Evolutionary conservation across 2,797 vertebrate genomes (phyloP).

Genomic region (Mallotus villosus): DNA sequence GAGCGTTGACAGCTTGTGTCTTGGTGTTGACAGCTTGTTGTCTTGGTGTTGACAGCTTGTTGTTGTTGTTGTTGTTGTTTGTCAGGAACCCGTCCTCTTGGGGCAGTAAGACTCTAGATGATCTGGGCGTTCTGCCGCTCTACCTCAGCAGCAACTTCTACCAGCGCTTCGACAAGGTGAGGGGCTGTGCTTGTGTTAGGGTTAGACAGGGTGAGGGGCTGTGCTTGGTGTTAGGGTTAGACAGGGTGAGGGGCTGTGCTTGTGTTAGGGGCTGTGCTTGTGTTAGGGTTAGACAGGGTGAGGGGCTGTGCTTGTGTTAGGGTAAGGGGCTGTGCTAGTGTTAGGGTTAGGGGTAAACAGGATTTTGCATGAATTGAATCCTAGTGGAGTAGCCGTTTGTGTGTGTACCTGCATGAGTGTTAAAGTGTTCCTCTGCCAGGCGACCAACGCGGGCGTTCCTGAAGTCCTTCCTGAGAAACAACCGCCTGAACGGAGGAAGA

Average conservation of each 20-base stretch:
- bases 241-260: slow-evolving; percentile 63
- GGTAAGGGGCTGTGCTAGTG: too few species aligned
- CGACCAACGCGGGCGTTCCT: slow-evolving; percentile 48
- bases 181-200: slow-evolving; percentile 46
- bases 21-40: too few species aligned
- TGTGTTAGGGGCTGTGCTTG: too few species aligned
- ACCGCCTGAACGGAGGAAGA: slow-evolving; percentile 7
- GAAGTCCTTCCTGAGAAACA: slow-evolving; percentile 32
- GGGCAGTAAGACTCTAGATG: slow-evolving; percentile 54
- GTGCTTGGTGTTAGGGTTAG: slow-evolving; percentile 4
- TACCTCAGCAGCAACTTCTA: slow-evolving; percentile 64
- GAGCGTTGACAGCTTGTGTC: too few species aligned
- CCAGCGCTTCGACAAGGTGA: slow-evolving; percentile 55
- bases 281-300: too few species aligned
- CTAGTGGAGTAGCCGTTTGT: not conserved
- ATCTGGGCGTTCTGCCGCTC: slow-evolving; percentile 61
- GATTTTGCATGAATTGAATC: too few species aligned
- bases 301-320: slow-evolving; percentile 47
- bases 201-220: slow-evolving; percentile 60
- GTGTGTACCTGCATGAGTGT: slow-evolving; percentile 7
- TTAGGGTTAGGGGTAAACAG: too few species aligned
- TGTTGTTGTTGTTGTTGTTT: not conserved
- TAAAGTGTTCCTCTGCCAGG: slow-evolving; percentile 41
- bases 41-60: too few species aligned
- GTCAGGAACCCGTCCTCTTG: slow-evolving; percentile 59